A percentile compares a stretch with the other conserved stretches of the same genome.
Conservation (phyloP, 2,113 vertebrate species). For the Telmatochromis sp. region DNA sequence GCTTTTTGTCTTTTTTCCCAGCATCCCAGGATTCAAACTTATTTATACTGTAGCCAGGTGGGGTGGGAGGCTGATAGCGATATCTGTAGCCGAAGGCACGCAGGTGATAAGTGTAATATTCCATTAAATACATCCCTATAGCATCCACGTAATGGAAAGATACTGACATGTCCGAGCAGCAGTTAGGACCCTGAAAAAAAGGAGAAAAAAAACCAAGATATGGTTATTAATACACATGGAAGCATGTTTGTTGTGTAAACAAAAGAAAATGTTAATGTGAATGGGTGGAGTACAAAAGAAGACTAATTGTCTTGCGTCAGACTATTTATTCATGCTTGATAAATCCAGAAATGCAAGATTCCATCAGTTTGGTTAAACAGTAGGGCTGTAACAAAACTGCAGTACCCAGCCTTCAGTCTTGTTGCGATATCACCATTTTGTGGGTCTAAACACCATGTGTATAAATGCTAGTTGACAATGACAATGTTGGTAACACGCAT, state of each 20-base stretch:
- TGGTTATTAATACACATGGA: not conserved
- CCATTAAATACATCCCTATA: constrained; percentile 61
- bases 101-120: constrained; percentile 74
- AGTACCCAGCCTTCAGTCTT: not conserved
- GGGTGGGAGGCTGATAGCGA: constrained; percentile 65
- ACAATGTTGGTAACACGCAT: not conserved
- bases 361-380: not conserved
- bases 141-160: constrained; percentile 74
- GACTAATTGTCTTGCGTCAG: not conserved
- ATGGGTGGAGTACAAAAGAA: not conserved
- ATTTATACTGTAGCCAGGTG: not conserved
- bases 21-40: not conserved
- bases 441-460: not conserved
- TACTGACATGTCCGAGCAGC: constrained; percentile 73
- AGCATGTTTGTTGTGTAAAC: not conserved
- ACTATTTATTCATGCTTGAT: not conserved
- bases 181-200: constrained; percentile 60
- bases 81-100: constrained; percentile 69
- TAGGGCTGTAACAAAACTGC: not conserved
- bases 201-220: not conserved
- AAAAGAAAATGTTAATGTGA: not conserved
- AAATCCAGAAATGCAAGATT: not conserved
- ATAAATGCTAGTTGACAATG: not conserved
- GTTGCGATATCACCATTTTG: not conserved
- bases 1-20: not conserved